These are phyloP conservation scores for Enteromius thamalakanensis DNA, from an alignment of 2,797 vertebrate species.

Conservation along the genomic window DNA sequence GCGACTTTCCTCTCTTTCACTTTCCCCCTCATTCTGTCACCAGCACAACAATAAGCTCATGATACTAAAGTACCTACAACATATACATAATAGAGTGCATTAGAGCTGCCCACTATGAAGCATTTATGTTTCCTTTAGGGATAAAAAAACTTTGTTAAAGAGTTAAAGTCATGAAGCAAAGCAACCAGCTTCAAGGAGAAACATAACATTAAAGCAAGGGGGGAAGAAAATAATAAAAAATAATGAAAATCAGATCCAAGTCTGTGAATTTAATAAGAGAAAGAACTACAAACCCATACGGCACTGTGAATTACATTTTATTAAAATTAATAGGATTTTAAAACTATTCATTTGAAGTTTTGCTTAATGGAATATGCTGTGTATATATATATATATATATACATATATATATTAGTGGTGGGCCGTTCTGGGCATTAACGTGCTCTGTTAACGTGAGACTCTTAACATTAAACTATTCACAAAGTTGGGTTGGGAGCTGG, in stretches of 20 bases:
- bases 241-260: not conserved
- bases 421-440: no score
- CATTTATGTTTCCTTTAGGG: not conserved
- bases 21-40: constrained; percentile 16
- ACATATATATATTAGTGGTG: no score
- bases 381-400: no score
- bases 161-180: not conserved
- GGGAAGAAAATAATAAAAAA: not conserved
- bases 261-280: not conserved
- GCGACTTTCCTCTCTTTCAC: not conserved
- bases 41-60: not conserved
- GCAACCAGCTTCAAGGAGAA: not conserved
- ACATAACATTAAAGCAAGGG: not conserved
- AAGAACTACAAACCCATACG: not conserved
- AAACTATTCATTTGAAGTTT: not conserved
- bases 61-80: no score
- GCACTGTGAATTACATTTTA: not conserved
- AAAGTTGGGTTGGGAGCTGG: no score
- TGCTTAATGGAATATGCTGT: no score
- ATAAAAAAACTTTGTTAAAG: not conserved
- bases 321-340: not conserved
- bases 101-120: not conserved
- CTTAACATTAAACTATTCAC: no score
- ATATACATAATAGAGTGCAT: not conserved
- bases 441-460: no score